A percentile compares a stretch with the other conserved stretches of the same genome.
Evolutionary conservation across 2,797 vertebrate genomes (phyloP).

Genomic region (Scyliorhinus canicula): DNA sequence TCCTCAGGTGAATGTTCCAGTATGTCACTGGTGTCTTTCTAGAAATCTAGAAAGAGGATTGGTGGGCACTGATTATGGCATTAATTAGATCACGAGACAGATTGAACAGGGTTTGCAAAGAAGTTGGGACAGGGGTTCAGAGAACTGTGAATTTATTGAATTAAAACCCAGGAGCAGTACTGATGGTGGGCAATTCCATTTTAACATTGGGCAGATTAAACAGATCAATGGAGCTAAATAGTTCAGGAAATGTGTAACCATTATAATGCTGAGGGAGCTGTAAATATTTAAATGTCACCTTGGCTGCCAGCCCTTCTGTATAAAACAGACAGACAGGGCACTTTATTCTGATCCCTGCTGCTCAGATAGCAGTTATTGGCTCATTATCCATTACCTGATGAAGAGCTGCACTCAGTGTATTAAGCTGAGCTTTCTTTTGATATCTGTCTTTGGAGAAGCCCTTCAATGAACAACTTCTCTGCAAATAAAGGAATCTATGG

Average conservation of each 20-base stretch:
- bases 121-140: neutral
- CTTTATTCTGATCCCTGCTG: neutral
- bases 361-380: neutral
- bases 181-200: neutral
- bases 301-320: neutral
- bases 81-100: neutral
- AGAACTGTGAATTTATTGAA: too few species aligned
- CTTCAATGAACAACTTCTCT: neutral
- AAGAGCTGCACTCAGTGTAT: neutral
- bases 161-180: neutral
- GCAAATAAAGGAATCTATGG: neutral
- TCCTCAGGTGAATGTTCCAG: too few species aligned
- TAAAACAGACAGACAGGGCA: neutral
- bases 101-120: neutral
- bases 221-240: neutral
- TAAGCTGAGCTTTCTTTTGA: neutral
- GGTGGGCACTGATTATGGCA: neutral
- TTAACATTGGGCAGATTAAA: neutral
- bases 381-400: neutral
- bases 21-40: too few species aligned
- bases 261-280: neutral
- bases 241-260: neutral
- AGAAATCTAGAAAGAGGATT: neutral
- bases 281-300: neutral
- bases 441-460: neutral